Conservation (phyloP, 2,888 invertebrate genomes). For the Lingula anatina region DNA sequence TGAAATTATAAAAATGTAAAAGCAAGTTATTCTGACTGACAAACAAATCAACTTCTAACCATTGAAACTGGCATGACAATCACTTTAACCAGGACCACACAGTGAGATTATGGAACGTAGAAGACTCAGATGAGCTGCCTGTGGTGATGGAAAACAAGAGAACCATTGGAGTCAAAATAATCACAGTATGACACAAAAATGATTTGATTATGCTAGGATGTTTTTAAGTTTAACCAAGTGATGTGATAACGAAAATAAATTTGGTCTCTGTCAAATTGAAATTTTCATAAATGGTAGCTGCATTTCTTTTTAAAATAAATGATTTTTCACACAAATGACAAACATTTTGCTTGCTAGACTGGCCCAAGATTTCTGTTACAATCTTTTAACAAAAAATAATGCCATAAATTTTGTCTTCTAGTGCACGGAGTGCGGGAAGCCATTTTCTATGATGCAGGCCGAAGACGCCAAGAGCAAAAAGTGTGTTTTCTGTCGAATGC, state of each 20-base stretch:
- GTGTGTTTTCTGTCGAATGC: slow-evolving; percentile 50
- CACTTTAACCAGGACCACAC: slow-evolving; percentile 32
- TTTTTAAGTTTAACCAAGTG: too few relatives aligned
- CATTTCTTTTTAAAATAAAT: too few relatives aligned
- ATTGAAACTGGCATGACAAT: too few relatives aligned
- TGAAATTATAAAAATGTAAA: too few relatives aligned
- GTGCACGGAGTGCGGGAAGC: slow-evolving; percentile 45
- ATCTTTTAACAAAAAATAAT: background rate
- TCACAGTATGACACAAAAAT: slow-evolving; percentile 38
- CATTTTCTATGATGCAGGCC: slow-evolving; percentile 42
- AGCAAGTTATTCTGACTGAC: too few relatives aligned
- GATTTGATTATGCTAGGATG: background rate
- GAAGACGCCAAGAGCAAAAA: slow-evolving; percentile 32
- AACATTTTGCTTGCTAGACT: too few relatives aligned
- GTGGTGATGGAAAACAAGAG: slow-evolving; percentile 39
- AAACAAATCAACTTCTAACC: too few relatives aligned
- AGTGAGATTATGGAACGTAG: slow-evolving; percentile 48
- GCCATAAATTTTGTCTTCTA: slow-evolving; percentile 16
- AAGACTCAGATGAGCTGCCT: slow-evolving; percentile 44
- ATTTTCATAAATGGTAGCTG: too few relatives aligned
- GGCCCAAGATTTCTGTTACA: background rate
- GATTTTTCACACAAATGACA: too few relatives aligned
- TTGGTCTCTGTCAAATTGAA: too few relatives aligned
- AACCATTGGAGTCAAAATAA: slow-evolving; percentile 39
- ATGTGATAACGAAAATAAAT: too few relatives aligned